Evolutionary conservation across 1,140 invertebrate species (phyloP), one percentile per base, ranked within the genome.

Genomic region (Ceratoteleas bidentatus): DNA sequence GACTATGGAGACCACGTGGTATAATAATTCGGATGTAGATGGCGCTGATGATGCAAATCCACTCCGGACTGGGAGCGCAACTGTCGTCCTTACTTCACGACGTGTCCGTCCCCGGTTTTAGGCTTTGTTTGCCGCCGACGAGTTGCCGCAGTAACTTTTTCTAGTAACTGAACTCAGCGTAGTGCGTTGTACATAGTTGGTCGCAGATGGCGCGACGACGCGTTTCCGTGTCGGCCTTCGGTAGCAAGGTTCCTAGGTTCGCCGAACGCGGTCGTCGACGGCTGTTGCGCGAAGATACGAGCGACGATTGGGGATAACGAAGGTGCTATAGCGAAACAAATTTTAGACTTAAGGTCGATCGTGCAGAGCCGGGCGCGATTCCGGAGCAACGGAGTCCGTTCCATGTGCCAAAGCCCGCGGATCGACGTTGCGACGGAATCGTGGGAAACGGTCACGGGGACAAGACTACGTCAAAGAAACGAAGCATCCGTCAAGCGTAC

Each of bases 261-360:
- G 45, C 65, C 72, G 70, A 75, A 54, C 65, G 58, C 78, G 61
- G 66, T 86, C 66, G 85, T 83, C 80, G 82, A 76, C 81, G 68
- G 77, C 64, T 70, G 75, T 83, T 61, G 61, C 58, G 79, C 62
- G 64, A 54, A 74, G 58, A 66, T 36, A 62, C 6, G 69, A 75
- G 80, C 69, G 36, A 78, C 68, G 84, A 84, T 70, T 86, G 11
- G 83, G 83, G 87, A 85, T 87, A 85, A 86, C 84, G 78, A 88
- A 88, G 89, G 89, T 89, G 89, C 88, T 90, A 89, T n/a, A 43
- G 11, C 40, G 40, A 11, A 36, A 84, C 58, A 83, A n/a, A n/a
- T n/a, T n/a, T 87, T 66, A 84, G 77, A 70, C 34, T 76, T 84
- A 86, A 74, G 83, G 81, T 84, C 57, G 74, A 84, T 87, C 86